A percentile compares a stretch with the other conserved stretches of the same genome.
phyloP scores from a whole-genome alignment of 2,797 vertebrate genomes.

The Enteromius thamalakanensis region DNA sequence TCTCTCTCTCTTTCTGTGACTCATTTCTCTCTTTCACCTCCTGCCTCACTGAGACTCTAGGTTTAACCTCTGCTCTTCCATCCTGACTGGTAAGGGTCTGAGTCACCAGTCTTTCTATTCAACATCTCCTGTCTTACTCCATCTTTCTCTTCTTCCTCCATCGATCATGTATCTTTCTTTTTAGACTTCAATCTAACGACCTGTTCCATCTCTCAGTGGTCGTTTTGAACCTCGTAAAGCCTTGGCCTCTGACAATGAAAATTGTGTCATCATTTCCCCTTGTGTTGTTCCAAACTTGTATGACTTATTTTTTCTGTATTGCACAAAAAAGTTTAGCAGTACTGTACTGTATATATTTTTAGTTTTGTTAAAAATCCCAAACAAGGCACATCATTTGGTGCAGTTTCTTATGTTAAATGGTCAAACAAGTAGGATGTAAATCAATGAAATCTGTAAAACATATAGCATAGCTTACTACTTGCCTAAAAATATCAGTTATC shows the following conservation, averaged over 20 bases:
- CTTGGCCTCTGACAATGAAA: background rate
- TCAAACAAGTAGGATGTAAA: background rate
- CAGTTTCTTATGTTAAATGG: background rate
- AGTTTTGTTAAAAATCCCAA: too few relatives aligned
- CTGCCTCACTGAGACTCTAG: conserved; percentile 22
- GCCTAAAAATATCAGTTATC: too few relatives aligned
- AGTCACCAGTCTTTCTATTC: conserved; percentile 44
- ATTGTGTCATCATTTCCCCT: background rate
- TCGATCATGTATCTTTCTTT: conserved; percentile 24
- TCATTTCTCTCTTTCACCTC: conserved; percentile 38
- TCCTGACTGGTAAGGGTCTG: conserved; percentile 36
- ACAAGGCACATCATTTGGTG: too few relatives aligned
- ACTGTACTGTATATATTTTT: background rate
- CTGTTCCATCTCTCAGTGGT: conserved; percentile 11
- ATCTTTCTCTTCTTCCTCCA: conserved; percentile 10
- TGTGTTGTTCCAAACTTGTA: background rate
- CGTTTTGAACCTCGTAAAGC: background rate
- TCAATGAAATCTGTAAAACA: too few relatives aligned
- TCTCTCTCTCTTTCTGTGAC: conserved; percentile 40
- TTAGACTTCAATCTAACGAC: background rate
- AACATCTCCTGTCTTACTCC: conserved; percentile 40
- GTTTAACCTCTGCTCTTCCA: conserved; percentile 22
- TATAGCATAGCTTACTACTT: too few relatives aligned
- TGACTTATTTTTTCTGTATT: background rate
- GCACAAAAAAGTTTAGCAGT: background rate